These are phyloP conservation scores for Falco punctatus DNA, from an alignment of 2,113 vertebrate species.

Conservation along the genomic window DNA sequence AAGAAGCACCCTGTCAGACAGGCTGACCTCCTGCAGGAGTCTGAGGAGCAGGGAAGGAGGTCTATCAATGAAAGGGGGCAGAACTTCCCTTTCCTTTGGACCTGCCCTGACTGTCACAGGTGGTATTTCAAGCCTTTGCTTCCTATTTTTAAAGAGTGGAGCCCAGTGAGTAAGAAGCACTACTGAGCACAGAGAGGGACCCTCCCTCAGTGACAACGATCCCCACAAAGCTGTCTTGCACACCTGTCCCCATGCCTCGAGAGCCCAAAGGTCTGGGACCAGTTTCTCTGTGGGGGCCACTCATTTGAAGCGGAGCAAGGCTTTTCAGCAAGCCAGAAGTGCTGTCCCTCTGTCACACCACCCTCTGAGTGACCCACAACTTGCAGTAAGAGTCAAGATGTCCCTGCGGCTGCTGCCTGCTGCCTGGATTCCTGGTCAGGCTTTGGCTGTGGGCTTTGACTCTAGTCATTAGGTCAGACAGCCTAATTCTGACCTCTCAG, in stretches of 20 bases:
- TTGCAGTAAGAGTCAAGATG: neutral
- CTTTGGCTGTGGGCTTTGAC: neutral
- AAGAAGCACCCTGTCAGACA: rapidly evolving
- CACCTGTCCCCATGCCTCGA: rapidly evolving
- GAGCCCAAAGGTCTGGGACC: neutral
- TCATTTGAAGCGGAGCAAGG: neutral
- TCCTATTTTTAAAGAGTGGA: neutral
- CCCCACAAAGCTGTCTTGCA: neutral
- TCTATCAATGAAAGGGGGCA: neutral
- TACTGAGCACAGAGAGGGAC: neutral
- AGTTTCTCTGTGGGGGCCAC: neutral
- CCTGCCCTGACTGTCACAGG: neutral
- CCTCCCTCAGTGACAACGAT: neutral
- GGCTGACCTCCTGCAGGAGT: neutral
- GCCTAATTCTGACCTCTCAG: neutral
- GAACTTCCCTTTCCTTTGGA: neutral
- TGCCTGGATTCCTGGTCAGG: neutral
- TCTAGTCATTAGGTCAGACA: neutral
- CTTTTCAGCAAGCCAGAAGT: neutral
- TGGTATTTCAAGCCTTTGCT: neutral
- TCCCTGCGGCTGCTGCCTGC: rapidly evolving
- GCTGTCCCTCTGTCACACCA: neutral
- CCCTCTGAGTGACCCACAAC: neutral
- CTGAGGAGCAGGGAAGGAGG: neutral
- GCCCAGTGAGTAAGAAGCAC: neutral